These are phyloP conservation scores for Spondyliosoma cantharus DNA, from an alignment of 2,797 vertebrate genomes.

Conservation along the genomic window DNA sequence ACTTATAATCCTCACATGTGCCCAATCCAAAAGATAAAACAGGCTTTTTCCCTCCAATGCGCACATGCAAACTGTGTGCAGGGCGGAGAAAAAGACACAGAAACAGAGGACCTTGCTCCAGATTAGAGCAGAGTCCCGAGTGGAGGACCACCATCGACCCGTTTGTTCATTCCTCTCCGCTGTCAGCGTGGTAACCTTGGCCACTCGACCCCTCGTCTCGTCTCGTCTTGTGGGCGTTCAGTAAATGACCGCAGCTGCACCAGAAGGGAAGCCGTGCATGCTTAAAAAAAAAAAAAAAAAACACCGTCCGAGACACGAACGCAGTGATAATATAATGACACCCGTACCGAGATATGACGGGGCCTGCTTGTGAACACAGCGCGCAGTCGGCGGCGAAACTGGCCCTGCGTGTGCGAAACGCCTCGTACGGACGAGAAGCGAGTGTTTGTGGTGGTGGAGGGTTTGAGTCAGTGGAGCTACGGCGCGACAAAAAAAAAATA, in stretches of 20 bases:
- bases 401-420: background rate
- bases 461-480: background rate
- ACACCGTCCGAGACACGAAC: constrained; percentile 14
- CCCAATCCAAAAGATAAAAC: constrained; percentile 2
- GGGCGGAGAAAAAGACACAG: constrained; percentile 3
- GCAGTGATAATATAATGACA: constrained; percentile 42
- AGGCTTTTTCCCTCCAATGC: background rate
- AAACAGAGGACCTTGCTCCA: background rate
- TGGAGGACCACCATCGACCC: constrained; percentile 34
- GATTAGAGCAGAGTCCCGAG: constrained; percentile 3
- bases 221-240: constrained; percentile 7
- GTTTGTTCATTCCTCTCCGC: constrained; percentile 32
- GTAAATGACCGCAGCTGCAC: constrained; percentile 11
- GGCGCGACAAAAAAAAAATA: background rate
- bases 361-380: constrained; percentile 34
- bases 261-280: constrained; percentile 2
- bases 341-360: constrained; percentile 35
- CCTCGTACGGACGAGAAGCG: background rate
- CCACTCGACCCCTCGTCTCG: constrained; percentile 56
- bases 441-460: too few species aligned
- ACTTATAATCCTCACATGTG: background rate
- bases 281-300: background rate
- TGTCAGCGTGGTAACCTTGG: constrained; percentile 70
- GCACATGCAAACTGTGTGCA: constrained; percentile 7
- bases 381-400: constrained; percentile 21